Evolutionary conservation across 2,113 vertebrate species (phyloP).

Genomic region (Callionymus lyra): DNA sequence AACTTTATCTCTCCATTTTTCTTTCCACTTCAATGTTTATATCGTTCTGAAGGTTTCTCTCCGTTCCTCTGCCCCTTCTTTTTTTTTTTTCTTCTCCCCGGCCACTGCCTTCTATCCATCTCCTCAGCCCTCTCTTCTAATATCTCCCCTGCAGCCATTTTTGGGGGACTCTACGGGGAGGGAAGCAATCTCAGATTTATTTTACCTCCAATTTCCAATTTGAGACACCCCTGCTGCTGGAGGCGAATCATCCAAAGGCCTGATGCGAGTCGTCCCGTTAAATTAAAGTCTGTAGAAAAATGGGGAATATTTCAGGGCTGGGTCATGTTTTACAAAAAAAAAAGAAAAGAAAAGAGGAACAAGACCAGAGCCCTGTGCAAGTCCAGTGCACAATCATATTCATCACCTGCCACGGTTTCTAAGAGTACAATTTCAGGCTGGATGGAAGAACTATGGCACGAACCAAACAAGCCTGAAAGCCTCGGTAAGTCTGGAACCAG

Average conservation of each 20-base stretch:
- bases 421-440: constrained; percentile 8
- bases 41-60: constrained; percentile 10
- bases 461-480: constrained; percentile 16
- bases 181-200: constrained; percentile 56
- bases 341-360: constrained; percentile 35
- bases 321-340: no score
- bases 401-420: constrained; percentile 27
- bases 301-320: constrained; percentile 36
- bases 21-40: constrained; percentile 19
- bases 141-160: constrained; percentile 61
- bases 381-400: constrained; percentile 15
- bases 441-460: constrained; percentile 6
- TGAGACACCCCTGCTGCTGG: constrained; percentile 67
- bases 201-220: constrained; percentile 62
- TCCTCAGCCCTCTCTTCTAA: constrained; percentile 44
- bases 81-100: constrained; percentile 12
- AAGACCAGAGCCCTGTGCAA: constrained; percentile 17
- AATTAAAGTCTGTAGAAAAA: constrained; percentile 58
- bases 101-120: constrained; percentile 33
- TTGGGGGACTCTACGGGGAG: constrained; percentile 58
- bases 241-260: constrained; percentile 41
- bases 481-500: constrained; percentile 21
- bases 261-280: constrained; percentile 54
- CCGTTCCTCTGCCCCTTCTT: constrained; percentile 1
- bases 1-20: constrained; percentile 24